Percentiles rank a stretch among this genome's conserved stretches.
phyloP scores from a whole-genome alignment of 2,797 vertebrate genomes.

The Perdix hodgsoniae region DNA sequence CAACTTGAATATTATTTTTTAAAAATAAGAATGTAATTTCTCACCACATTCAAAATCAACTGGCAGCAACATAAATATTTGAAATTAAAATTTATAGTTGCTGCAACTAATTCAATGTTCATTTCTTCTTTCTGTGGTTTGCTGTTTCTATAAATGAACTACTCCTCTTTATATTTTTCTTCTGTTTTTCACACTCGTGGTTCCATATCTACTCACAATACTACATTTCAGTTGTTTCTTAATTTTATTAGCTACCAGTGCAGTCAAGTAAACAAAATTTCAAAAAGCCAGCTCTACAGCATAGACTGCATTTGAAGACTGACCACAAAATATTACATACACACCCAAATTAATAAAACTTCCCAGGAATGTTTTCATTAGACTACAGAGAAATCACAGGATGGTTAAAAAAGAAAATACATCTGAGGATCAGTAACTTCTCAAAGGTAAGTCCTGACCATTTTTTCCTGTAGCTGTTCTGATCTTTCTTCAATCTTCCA shows the following conservation, averaged over 20 bases:
- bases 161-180: neutral
- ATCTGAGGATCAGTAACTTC: neutral
- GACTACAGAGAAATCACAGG: neutral
- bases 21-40: neutral
- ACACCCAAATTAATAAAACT: slow-evolving; percentile 6
- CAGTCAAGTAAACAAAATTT: slow-evolving; percentile 39
- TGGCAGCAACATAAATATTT: neutral
- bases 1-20: neutral
- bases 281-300: slow-evolving; percentile 38
- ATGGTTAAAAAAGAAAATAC: neutral
- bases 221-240: neutral
- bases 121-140: neutral
- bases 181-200: neutral
- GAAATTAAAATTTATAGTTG: neutral
- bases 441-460: neutral
- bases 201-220: neutral
- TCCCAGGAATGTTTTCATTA: slow-evolving; percentile 16
- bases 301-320: neutral
- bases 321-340: slow-evolving; percentile 19
- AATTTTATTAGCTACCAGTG: slow-evolving; percentile 42
- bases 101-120: neutral
- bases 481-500: neutral
- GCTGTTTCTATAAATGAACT: neutral
- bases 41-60: neutral
- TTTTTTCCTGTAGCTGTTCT: neutral